Conservation (phyloP, 2,888 invertebrate genomes). For the Cheilosia variabilis region DNA sequence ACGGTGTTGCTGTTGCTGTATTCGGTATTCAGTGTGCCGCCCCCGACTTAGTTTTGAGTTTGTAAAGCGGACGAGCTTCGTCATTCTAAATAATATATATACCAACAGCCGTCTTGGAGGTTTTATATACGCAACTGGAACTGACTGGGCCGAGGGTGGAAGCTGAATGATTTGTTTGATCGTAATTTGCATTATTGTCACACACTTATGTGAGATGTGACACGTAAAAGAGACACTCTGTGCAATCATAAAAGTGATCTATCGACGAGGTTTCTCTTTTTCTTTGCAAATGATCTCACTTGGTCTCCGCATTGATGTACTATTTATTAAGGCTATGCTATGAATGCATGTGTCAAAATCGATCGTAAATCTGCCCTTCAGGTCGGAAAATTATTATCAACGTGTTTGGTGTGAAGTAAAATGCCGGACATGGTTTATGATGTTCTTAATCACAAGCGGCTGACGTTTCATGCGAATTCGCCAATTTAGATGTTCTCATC, state of each 20-base stretch:
- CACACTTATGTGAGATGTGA: conserved; percentile 54
- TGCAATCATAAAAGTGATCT: conserved; percentile 65
- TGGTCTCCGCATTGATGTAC: neutral
- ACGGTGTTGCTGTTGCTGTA: neutral
- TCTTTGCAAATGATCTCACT: conserved; percentile 35
- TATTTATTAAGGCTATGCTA: conserved; percentile 14
- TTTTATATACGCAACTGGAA: conserved; percentile 19
- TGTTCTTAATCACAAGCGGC: neutral
- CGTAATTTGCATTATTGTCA: conserved; percentile 71
- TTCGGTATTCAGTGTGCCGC: conserved; percentile 57
- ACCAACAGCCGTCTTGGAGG: neutral
- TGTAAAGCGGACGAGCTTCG: conserved; percentile 15
- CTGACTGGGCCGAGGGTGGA: conserved; percentile 46
- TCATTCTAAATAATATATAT: conserved; percentile 9
- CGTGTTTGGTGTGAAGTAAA: neutral
- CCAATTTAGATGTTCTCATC: conserved; percentile 17
- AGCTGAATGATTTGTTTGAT: conserved; percentile 65
- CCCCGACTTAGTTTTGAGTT: conserved; percentile 25
- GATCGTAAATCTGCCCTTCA: conserved; percentile 28
- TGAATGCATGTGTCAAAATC: conserved; percentile 49
- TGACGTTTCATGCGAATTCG: conserved; percentile 26
- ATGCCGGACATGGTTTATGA: conserved; percentile 10
- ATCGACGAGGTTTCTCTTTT: conserved; percentile 20
- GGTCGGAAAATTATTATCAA: conserved; percentile 5
- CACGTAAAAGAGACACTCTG: conserved; percentile 46